Evolutionary conservation across 2,888 invertebrate species (phyloP), one percentile per base, ranked within the genome.

Genomic region (Pseudococcus viburni): DNA sequence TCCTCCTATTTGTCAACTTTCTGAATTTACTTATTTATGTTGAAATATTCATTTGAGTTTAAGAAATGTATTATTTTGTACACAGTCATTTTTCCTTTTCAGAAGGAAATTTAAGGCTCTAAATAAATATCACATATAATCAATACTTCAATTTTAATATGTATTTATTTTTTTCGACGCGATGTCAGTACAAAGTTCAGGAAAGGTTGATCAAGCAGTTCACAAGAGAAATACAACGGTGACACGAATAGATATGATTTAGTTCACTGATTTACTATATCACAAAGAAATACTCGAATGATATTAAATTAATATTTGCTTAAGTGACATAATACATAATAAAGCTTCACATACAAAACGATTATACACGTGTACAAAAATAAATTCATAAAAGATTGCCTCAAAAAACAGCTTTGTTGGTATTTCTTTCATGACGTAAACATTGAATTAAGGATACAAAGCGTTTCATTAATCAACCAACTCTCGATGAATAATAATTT

Each of bases 401-500:
- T 64, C 12, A 64, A 64, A 22, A 64, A 22, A 64, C 22, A 0
- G 64, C 22, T 64, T 64, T 22, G 64, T 64, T 64, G 22, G 8
- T 46, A 46, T 46, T 46, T 8, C 22, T 64, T 64, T 64, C 22
- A 64, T 64, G 64, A 22, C 22, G 64, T n/a, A 59, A 59, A n/a
- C 59, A 59, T 59, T 59, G 59, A 59, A 77, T 83, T 17, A 83
- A 39, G 6, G 77, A 77, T n/a, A 17, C n/a, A 42, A 42, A 77
- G 5, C 46, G 46, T 46, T 83, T 83, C 33, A 83, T 19, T 46
- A 83, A 46, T 83, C 80, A 46, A n/a, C 80, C 11, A 46, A 83
- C 19, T 83, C 80, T 42, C 46, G 42, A 83, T 83, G 80, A 0
- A 46, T 19, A 46, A 83, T 83, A 46, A 33, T 83, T 83, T 46